Evolutionary conservation across 2,888 invertebrate genomes (phyloP).

Genomic region (Nomada fabriciana): DNA sequence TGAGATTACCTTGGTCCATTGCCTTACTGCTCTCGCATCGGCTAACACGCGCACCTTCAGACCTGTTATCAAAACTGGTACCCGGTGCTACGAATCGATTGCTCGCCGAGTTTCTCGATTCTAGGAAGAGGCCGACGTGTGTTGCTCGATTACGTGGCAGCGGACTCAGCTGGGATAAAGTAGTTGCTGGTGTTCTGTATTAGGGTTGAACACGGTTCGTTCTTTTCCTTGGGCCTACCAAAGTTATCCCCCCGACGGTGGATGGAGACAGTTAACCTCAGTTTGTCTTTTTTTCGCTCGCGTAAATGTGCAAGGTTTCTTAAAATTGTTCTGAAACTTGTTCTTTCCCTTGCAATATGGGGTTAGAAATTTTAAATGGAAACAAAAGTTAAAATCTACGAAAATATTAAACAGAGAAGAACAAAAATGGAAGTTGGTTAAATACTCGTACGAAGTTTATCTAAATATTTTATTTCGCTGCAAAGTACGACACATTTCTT

Average conservation of each 20-base stretch:
- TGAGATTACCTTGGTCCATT: constrained; percentile 76
- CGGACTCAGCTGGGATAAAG: constrained; percentile 14
- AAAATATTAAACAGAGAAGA: too few species aligned
- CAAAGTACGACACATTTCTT: too few species aligned
- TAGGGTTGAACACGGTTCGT: constrained; percentile 5
- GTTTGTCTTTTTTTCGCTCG: too few species aligned
- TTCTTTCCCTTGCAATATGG: too few species aligned
- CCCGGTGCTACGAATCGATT: constrained; percentile 34
- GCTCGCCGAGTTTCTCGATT: constrained; percentile 32
- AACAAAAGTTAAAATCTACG: too few species aligned
- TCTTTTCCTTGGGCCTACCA: not conserved
- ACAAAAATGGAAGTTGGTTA: too few species aligned
- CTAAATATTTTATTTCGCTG: too few species aligned
- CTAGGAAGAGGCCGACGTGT: constrained; percentile 35
- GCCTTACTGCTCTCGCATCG: constrained; percentile 71
- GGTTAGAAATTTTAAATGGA: too few species aligned
- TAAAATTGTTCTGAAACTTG: too few species aligned
- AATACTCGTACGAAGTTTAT: too few species aligned
- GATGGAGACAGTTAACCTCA: not conserved
- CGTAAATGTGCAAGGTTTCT: too few species aligned
- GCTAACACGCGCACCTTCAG: constrained; percentile 26
- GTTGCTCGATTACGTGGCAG: constrained; percentile 19
- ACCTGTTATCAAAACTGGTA: constrained; percentile 74
- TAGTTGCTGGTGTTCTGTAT: not conserved
- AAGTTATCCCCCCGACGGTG: not conserved